phyloP scores from a whole-genome alignment of 37 sponge, comb jelly and placozoan genomes.

The Halisarca cf. caerulea region DNA sequence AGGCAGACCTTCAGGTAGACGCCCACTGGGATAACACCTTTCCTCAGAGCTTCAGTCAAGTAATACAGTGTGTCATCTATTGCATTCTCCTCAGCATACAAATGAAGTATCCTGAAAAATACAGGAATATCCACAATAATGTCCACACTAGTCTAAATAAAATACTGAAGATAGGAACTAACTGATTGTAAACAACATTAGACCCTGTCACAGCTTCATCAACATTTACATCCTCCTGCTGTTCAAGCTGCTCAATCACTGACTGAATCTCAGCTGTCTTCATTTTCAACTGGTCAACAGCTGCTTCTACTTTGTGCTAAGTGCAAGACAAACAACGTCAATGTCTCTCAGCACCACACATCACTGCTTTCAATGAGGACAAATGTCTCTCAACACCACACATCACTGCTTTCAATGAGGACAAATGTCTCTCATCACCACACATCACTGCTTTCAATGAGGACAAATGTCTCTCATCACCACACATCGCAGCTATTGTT shows the following conservation, averaged over 20 bases:
- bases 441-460: no score
- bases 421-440: no score
- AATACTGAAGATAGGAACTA: no score
- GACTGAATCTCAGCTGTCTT: constrained; percentile 76
- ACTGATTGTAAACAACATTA: constrained; percentile 89
- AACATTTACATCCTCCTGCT: constrained; percentile 73
- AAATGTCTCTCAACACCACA: no score
- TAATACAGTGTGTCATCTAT: constrained; percentile 97
- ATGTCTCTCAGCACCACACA: no score
- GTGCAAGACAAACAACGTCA: no score
- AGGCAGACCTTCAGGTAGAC: constrained; percentile 93
- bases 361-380: no score
- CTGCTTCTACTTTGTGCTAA: constrained; percentile 71
- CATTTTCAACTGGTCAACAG: constrained; percentile 59
- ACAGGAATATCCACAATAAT: neutral
- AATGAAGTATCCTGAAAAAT: constrained; percentile 72
- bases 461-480: no score
- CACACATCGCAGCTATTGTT: no score
- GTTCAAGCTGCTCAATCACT: constrained; percentile 70
- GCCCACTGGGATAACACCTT: constrained; percentile 80
- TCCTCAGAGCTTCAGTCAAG: constrained; percentile 93
- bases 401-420: no score
- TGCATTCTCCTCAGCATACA: constrained; percentile 97
- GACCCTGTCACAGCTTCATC: constrained; percentile 84
- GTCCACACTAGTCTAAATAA: neutral